Percentiles rank a stretch among this genome's conserved stretches.
Evolutionary conservation across 2,113 vertebrate genomes (phyloP).

Genomic region (Cottus gobio): DNA sequence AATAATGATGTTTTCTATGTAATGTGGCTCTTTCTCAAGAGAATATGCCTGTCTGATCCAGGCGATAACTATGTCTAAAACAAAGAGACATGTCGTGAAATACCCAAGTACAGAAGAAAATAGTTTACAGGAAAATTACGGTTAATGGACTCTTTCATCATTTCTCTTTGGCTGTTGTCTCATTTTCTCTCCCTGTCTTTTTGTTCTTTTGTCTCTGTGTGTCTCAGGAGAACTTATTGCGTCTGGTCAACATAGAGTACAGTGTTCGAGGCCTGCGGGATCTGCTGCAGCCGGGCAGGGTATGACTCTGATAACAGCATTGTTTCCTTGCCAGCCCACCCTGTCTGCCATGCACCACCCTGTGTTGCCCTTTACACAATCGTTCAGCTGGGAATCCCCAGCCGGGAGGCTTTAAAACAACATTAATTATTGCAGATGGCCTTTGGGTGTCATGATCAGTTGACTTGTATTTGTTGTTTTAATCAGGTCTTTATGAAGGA

Average conservation of each 20-base stretch:
- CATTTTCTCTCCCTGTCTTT: constrained; percentile 20
- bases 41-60: constrained; percentile 30
- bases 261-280: constrained; percentile 88
- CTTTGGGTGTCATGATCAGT: constrained; percentile 23
- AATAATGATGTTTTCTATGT: not conserved
- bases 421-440: constrained; percentile 20
- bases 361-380: constrained; percentile 62
- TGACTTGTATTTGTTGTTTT: constrained; percentile 19
- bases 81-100: not conserved
- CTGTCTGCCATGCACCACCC: constrained; percentile 52
- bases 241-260: constrained; percentile 93
- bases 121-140: not conserved
- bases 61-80: constrained; percentile 14
- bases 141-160: constrained; percentile 11
- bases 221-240: constrained; percentile 92
- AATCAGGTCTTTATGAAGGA: constrained; percentile 95
- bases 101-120: constrained; percentile 3
- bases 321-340: constrained; percentile 69
- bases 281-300: constrained; percentile 93
- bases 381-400: constrained; percentile 66
- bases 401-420: constrained; percentile 26
- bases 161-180: constrained; percentile 21
- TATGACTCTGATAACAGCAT: constrained; percentile 85
- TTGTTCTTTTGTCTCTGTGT: constrained; percentile 47
- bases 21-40: constrained; percentile 1